Evolutionary conservation across 2,113 vertebrate genomes (phyloP), one percentile per base, ranked within the genome.

Genomic region (Microcebus lehilahytsara): DNA sequence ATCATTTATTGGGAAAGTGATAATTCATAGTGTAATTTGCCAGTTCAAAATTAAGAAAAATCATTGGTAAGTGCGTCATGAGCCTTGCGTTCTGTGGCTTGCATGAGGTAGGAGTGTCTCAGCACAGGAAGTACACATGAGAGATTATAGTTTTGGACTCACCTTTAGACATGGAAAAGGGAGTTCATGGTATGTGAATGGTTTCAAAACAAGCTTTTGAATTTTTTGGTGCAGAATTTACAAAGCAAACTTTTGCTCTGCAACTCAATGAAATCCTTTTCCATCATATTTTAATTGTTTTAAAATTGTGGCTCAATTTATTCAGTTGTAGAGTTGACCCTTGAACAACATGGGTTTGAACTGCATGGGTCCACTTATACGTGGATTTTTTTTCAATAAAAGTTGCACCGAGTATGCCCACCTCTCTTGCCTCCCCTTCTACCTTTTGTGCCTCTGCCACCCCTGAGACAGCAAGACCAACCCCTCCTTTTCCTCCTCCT

Each of bases 231-330:
- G 23, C 20, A 58, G 62, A 64, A 64, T 89, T 91, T 86, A 86
- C 75, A 95, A 91, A 93, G 60, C 40, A 95, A 95, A 60, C n/a
- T 13, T 85, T 86, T 64, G n/a, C 58, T 95, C 17, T 88, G 13
- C 37, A 67, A 71, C 46, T 78, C 75, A 78, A 30, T 90, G 56
- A 79, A 91, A 77, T 83, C 46, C 66, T 51, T 60, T 88, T 83
- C 30, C 53, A 32, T 96, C 77, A 40, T 87, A 72, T 92, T 71
- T 84, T 80, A 81, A 69, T 49, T 89, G 6, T 85, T 96, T 89
- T 88, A 6, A 84, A 91, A 74, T 89, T 67, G 1, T 83, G 72
- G n/a, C 37, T 96, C 25, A 5, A 22, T 90, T 79, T 88, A 90
- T 53, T 88, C 34, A 60, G 53, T 51, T 93, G 30, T 83, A 51